Percentiles rank a stretch among this genome's conserved stretches.
These are phyloP conservation scores for Lucilia sericata DNA, from an alignment of 1,140 invertebrate species.

Conservation along the genomic window DNA sequence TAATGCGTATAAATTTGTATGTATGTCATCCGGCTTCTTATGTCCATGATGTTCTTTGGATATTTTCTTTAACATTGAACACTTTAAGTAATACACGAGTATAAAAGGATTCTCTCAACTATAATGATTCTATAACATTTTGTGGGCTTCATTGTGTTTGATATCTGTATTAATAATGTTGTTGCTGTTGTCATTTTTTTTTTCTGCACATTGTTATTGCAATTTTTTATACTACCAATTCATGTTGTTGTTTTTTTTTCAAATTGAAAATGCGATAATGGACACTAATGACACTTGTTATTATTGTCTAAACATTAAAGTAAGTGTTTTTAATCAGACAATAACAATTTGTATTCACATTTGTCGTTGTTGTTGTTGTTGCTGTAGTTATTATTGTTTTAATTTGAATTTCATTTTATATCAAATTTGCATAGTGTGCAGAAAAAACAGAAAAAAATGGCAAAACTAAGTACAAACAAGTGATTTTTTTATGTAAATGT, in stretches of 20 bases:
- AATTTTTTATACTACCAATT: neutral
- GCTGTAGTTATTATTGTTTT: no score
- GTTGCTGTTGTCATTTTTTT: neutral
- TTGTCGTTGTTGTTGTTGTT: neutral
- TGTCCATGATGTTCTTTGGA: neutral
- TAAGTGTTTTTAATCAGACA: constrained; percentile 10
- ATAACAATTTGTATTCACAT: neutral
- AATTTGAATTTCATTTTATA: no score
- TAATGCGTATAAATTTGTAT: neutral
- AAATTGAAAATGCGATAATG: constrained; percentile 21
- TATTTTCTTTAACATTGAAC: neutral
- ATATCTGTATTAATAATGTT: neutral
- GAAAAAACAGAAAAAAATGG: no score
- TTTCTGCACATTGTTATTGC: neutral
- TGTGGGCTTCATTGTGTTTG: neutral
- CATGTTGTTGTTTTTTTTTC: neutral
- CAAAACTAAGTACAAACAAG: no score
- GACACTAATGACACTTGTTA: constrained; percentile 1
- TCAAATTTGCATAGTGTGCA: no score
- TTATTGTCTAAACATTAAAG: constrained; percentile 24
- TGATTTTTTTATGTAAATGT: no score
- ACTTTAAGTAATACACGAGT: neutral
- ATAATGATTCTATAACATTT: constrained; percentile 19
- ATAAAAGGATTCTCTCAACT: constrained; percentile 20
- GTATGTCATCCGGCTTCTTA: neutral